Evolutionary conservation across 2,797 vertebrate genomes (phyloP).

Genomic region (Stomatorhinus walkeri): DNA sequence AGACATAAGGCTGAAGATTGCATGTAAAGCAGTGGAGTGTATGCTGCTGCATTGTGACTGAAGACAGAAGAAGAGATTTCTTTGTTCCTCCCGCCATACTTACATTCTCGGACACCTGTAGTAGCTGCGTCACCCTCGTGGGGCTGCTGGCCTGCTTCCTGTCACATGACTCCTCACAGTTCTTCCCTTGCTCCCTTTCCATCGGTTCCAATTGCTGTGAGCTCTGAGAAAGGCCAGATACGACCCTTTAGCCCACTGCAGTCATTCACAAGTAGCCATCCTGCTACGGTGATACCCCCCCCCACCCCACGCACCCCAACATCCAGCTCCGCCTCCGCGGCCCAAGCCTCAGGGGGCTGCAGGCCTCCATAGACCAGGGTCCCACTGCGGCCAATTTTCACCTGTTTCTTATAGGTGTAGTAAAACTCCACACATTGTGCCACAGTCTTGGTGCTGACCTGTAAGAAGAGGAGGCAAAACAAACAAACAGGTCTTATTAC

Average conservation of each 20-base stretch:
- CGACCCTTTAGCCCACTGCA: not conserved
- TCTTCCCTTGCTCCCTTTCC: constrained; percentile 74
- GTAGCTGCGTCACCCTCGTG: constrained; percentile 60
- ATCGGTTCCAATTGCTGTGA: constrained; percentile 72
- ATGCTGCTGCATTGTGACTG: not conserved
- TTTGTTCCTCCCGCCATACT: constrained; percentile 45
- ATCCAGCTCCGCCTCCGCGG: constrained; percentile 73
- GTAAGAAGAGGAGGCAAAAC: not conserved
- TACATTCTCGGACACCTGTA: constrained; percentile 70
- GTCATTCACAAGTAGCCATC: not conserved
- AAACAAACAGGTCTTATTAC: not conserved
- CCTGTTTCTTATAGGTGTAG: constrained; percentile 94
- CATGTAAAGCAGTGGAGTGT: not conserved
- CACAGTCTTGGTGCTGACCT: constrained; percentile 93
- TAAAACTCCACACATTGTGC: constrained; percentile 97
- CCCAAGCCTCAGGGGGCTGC: constrained; percentile 61
- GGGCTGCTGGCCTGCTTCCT: constrained; percentile 60
- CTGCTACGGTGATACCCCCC: not conserved
- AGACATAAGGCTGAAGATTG: not conserved
- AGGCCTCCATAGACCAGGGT: constrained; percentile 77
- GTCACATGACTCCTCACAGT: constrained; percentile 70
- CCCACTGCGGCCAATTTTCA: constrained; percentile 87
- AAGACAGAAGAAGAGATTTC: not conserved
- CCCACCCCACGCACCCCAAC: constrained; percentile 64
- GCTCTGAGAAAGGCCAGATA: constrained; percentile 53